phyloP scores from a whole-genome alignment of 2,797 vertebrate genomes.

The Coregonus ussuriensis region DNA sequence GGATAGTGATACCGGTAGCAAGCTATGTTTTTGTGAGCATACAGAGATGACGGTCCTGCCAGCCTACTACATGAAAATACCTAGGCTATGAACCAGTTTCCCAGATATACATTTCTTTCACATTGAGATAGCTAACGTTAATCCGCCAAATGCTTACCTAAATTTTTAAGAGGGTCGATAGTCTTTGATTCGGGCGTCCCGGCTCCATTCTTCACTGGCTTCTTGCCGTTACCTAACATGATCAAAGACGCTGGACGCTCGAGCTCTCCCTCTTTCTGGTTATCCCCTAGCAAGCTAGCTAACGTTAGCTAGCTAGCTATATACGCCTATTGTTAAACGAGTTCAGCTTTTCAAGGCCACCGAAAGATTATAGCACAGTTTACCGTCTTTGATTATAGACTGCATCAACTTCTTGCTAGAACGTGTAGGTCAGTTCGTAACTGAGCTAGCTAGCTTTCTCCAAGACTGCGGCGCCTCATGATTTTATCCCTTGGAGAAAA shows the following conservation, averaged over 20 bases:
- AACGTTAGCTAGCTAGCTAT: too few species aligned
- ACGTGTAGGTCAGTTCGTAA: not conserved
- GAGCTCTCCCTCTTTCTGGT: not conserved
- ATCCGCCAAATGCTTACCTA: constrained; percentile 63
- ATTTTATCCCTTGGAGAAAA: constrained; percentile 41
- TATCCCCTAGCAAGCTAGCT: not conserved
- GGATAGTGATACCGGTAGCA: too few species aligned
- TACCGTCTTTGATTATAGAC: not conserved
- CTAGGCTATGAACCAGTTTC: not conserved
- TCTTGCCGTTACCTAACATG: constrained; percentile 69
- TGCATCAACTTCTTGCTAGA: not conserved
- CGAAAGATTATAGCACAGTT: not conserved
- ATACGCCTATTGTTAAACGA: not conserved
- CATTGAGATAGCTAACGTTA: not conserved
- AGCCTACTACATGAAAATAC: not conserved
- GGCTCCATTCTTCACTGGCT: constrained; percentile 53
- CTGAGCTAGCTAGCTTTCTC: not conserved
- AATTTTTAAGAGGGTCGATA: constrained; percentile 69
- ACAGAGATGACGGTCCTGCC: too few species aligned
- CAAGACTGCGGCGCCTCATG: constrained; percentile 23
- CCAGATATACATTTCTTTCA: not conserved
- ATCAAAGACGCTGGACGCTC: constrained; percentile 7
- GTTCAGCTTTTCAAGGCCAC: not conserved
- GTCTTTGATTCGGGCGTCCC: constrained; percentile 60
- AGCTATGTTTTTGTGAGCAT: too few species aligned